Base-by-base conservation (phyloP, 2,888 invertebrate species). In the Blastobasis lacticolella region DNA sequence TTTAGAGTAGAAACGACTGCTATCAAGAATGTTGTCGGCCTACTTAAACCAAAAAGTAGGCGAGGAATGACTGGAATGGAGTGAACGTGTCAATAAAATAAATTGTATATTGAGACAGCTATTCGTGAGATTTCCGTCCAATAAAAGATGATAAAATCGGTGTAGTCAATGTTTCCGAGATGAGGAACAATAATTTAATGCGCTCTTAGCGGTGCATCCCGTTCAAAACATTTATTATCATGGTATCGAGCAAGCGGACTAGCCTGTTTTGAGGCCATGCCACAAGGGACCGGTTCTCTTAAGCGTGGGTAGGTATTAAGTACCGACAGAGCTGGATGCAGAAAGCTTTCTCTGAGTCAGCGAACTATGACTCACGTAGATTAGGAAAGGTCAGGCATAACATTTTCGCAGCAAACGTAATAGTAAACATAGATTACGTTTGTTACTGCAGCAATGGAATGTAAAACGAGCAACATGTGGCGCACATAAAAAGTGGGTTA, bases 281-380 rank as follows among this genome's bases (percentile, higher is more conserved):
- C 23, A 53, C 49, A 52, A 47, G 47, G 51, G 59, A 65, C 64
- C 61, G 64, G 64, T 65, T 63, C 49, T 49, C 38, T 45, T 36
- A 44, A 53, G 59, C 54, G 63, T 62, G 59, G 64, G 60, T 51
- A 55, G 57, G 38, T 38, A 10, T 7, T 59, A 57, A 56, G 57
- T 52, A 56, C 50, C 50, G 48, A 55, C 55, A 61, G 58, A 62
- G 61, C 67, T 71, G 67, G 66, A 67, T 68, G 69, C 69, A 72
- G 73, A 72, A 58, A 58, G 58, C 59, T 73, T 71, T 71, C 73
- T 77, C 75, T 81, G 78, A 76, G 58, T 75, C 77, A 77, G 62
- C 66, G 68, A 63, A 61, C 69, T 67, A 71, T 84, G 82, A 82
- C 73, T 81, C 82, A 84, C 67, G 63, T 62, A 66, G 64, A 66